phyloP scores from a whole-genome alignment of 2,113 vertebrate genomes.

The Actenoides lindsayi region DNA sequence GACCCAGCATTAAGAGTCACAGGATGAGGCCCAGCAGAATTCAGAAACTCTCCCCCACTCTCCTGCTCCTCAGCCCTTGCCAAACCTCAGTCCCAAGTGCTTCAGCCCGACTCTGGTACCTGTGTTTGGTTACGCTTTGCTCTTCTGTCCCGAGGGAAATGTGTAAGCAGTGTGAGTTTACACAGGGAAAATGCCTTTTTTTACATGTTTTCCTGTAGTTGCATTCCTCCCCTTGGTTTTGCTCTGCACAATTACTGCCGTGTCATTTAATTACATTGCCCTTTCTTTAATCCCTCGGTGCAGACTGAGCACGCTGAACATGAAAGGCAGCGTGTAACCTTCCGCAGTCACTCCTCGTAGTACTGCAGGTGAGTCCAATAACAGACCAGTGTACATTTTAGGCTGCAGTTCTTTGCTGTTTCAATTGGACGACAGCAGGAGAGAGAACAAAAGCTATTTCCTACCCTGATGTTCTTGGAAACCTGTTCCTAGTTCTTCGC shows the following conservation, averaged over 20 bases:
- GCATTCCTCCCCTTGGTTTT: neutral
- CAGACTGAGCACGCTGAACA: conserved; percentile 45
- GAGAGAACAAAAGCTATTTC: conserved; percentile 64
- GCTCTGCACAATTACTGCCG: neutral
- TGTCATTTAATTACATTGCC: conserved; percentile 61
- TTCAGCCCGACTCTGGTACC: conserved; percentile 1
- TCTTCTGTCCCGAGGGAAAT: neutral
- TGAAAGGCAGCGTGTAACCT: conserved; percentile 63
- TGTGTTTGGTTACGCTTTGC: neutral
- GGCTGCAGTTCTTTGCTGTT: conserved; percentile 60
- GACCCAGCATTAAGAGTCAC: neutral
- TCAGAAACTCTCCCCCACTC: neutral
- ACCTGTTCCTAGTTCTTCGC: conserved; percentile 36
- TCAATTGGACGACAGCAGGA: conserved; percentile 71
- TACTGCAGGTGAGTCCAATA: conserved; percentile 68
- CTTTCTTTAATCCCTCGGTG: conserved; percentile 63
- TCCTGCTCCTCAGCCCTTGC: neutral
- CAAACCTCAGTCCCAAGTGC: neutral
- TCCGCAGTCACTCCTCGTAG: conserved; percentile 67
- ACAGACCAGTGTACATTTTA: conserved; percentile 61
- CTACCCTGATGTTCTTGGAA: conserved; percentile 69
- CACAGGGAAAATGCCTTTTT: neutral
- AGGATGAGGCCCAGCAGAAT: neutral
- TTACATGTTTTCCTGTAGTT: neutral
- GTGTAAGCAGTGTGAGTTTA: neutral